These are phyloP conservation scores for Litocranius walleri DNA, from an alignment of 2,113 vertebrate genomes.

Conservation along the genomic window DNA sequence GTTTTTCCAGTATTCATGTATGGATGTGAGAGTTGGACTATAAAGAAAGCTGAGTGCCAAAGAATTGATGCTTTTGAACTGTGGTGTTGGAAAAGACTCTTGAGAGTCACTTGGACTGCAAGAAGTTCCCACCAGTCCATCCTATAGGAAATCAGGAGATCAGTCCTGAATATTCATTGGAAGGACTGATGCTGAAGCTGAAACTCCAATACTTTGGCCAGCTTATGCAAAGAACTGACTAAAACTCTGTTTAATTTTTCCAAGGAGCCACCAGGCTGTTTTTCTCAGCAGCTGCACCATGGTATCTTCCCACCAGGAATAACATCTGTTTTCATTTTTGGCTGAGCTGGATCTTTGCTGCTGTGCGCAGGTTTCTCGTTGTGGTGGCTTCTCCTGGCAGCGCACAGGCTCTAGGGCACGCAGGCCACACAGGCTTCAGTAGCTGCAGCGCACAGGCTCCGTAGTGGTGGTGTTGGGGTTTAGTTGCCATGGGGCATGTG, in stretches of 20 bases:
- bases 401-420: not conserved
- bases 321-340: not conserved
- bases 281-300: not conserved
- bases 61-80: not conserved
- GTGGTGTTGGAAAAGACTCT: not conserved
- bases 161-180: too few relatives aligned
- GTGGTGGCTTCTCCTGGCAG: not conserved
- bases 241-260: not conserved
- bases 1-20: not conserved
- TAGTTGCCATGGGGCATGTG: not conserved
- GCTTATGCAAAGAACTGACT: too few relatives aligned
- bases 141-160: not conserved
- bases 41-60: not conserved
- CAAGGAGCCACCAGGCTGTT: not conserved
- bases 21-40: not conserved
- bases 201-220: too few relatives aligned
- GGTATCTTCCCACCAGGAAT: not conserved
- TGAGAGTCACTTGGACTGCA: not conserved
- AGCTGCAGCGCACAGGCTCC: not conserved
- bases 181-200: too few relatives aligned
- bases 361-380: rapidly evolving
- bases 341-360: not conserved
- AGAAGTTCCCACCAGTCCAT: not conserved
- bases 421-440: rapidly evolving
- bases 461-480: not conserved